These are phyloP conservation scores for Ypsolopha scabrella DNA, from an alignment of 2,888 invertebrate species.

Conservation along the genomic window DNA sequence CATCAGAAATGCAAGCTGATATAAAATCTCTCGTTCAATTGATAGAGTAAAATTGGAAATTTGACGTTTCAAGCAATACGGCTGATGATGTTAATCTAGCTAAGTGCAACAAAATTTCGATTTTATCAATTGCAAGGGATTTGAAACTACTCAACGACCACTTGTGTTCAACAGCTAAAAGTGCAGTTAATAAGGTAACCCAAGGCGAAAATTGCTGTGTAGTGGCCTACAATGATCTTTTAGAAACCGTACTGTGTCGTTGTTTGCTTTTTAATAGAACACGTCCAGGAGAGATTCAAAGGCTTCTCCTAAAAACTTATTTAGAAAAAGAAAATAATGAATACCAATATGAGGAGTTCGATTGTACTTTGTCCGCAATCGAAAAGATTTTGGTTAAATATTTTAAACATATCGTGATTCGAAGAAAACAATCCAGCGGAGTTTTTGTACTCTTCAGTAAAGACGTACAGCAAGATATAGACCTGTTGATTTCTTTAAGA, in stretches of 20 bases:
- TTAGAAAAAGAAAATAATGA: conserved; percentile 8
- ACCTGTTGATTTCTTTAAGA: conserved; percentile 7
- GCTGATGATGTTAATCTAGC: conserved; percentile 10
- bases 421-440: conserved; percentile 19
- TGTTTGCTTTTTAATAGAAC: background rate
- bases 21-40: conserved; percentile 4
- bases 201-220: background rate
- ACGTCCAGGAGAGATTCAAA: conserved; percentile 2
- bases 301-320: conserved; percentile 9
- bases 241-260: background rate
- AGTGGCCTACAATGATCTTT: background rate
- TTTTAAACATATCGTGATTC: conserved; percentile 20
- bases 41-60: conserved; percentile 7
- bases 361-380: conserved; percentile 11
- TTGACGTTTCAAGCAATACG: conserved; percentile 10
- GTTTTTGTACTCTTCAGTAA: conserved; percentile 20
- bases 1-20: conserved; percentile 2
- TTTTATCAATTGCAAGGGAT: conserved; percentile 12
- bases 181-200: background rate
- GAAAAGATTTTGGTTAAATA: conserved; percentile 17
- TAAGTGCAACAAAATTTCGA: conserved; percentile 12
- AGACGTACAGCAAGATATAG: conserved; percentile 15
- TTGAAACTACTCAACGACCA: conserved; percentile 13
- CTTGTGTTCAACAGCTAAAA: conserved; percentile 6
- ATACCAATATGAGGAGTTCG: conserved; percentile 15